Percentiles rank a stretch among this genome's conserved stretches.
These are phyloP conservation scores for Saccostrea glomerata DNA, from an alignment of 1,140 invertebrate species.

Conservation along the genomic window DNA sequence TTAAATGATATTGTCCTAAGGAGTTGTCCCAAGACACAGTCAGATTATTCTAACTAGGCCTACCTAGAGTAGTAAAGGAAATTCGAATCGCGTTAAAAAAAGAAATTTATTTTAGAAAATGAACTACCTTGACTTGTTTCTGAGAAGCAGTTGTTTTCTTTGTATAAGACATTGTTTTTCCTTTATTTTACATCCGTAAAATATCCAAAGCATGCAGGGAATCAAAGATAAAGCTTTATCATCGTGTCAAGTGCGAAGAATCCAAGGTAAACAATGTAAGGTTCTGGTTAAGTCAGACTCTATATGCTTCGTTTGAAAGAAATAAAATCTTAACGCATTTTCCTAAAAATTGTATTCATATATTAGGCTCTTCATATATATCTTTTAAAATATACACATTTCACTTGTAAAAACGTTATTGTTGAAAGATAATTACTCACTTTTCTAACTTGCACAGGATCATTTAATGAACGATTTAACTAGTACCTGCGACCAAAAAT, in stretches of 20 bases:
- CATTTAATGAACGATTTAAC: background rate
- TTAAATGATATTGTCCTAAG: no score
- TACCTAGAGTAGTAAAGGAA: background rate
- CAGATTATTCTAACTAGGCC: no score
- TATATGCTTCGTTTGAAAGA: background rate
- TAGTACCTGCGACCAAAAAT: background rate
- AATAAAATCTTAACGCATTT: background rate
- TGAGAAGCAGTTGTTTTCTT: background rate
- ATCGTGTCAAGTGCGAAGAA: background rate
- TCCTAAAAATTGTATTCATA: background rate
- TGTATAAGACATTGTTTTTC: background rate
- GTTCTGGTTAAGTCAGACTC: background rate
- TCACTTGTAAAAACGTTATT: background rate
- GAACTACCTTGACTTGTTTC: background rate
- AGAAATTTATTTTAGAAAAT: background rate
- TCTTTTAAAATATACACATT: background rate
- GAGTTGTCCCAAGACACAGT: no score
- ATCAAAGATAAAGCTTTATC: background rate
- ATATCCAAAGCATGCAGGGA: background rate
- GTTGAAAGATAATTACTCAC: background rate
- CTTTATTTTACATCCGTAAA: background rate
- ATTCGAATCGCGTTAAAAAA: background rate
- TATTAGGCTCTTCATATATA: background rate
- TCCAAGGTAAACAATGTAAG: conserved; percentile 14
- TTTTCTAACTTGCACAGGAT: background rate